Conservation (phyloP, 2,888 invertebrate genomes). For the Dioctria rufipes region DNA sequence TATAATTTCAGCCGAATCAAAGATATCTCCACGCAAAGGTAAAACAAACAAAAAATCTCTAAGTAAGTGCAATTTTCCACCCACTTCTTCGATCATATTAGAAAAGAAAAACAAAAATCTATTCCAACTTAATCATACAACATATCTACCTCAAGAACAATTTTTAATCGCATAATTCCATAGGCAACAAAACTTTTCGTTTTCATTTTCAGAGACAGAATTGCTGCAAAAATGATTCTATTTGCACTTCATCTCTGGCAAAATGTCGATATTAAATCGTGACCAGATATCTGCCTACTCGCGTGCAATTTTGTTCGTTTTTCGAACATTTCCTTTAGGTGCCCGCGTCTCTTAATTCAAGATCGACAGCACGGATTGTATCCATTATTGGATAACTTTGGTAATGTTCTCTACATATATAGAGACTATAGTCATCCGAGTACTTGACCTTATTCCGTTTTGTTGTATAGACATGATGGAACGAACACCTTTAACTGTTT, state of each 20-base stretch:
- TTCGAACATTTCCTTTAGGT: constrained; percentile 40
- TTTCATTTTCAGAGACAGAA: constrained; percentile 11
- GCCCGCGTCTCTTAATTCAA: constrained; percentile 16
- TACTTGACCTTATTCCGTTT: constrained; percentile 44
- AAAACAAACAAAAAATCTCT: not conserved
- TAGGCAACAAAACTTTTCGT: constrained; percentile 1
- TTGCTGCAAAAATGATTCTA: constrained; percentile 26
- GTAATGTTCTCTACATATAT: constrained; percentile 23
- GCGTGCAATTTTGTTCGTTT: constrained; percentile 43
- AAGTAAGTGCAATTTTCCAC: constrained; percentile 33
- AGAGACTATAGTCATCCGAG: not conserved
- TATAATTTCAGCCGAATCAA: too few species aligned
- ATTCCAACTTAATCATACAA: constrained; percentile 4
- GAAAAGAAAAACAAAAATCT: not conserved
- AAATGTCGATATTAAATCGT: constrained; percentile 31
- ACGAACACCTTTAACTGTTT: constrained; percentile 10
- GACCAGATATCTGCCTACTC: constrained; percentile 38
- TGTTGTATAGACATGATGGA: constrained; percentile 16
- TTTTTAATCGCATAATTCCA: constrained; percentile 16
- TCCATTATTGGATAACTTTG: constrained; percentile 33
- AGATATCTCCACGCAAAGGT: too few species aligned
- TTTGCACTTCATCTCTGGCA: constrained; percentile 41
- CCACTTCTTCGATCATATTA: not conserved
- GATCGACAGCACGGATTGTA: constrained; percentile 34
- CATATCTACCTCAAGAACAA: constrained; percentile 14